Evolutionary conservation across 2,113 vertebrate genomes (phyloP).

Genomic region (Natator depressus): DNA sequence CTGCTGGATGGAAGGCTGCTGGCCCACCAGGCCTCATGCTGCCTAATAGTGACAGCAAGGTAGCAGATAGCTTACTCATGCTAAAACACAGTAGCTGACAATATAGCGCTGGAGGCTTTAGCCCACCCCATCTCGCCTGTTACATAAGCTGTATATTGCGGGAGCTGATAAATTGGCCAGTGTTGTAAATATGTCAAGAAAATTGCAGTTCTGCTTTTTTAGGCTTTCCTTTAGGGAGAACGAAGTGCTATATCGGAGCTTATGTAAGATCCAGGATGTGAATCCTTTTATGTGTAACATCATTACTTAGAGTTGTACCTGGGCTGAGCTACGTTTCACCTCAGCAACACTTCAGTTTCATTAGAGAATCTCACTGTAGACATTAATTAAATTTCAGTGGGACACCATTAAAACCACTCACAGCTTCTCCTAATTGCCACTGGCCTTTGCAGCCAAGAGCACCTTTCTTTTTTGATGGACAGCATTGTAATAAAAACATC

Average conservation of each 20-base stretch:
- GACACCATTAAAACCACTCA: background rate
- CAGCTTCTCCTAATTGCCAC: background rate
- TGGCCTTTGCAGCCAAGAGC: background rate
- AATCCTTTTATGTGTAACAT: background rate
- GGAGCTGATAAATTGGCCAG: conserved; percentile 37
- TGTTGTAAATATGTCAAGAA: conserved; percentile 31
- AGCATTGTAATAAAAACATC: background rate
- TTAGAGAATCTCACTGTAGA: background rate
- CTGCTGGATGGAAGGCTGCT: background rate
- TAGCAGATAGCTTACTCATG: background rate
- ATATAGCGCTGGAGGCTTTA: background rate
- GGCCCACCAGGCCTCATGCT: background rate
- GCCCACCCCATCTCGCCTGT: background rate
- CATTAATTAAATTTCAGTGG: background rate
- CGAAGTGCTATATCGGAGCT: background rate
- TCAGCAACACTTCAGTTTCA: background rate
- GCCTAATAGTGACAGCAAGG: conserved; percentile 2
- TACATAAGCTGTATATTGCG: conserved; percentile 6
- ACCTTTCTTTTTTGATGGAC: background rate
- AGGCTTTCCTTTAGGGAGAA: conserved; percentile 42
- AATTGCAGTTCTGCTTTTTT: conserved; percentile 12
- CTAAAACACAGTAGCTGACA: background rate
- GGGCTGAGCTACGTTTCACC: background rate
- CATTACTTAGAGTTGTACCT: background rate
- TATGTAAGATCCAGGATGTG: background rate